Evolutionary conservation across 2,797 vertebrate genomes (phyloP), one percentile per base, ranked within the genome.

Genomic region (Podarcis siculus): DNA sequence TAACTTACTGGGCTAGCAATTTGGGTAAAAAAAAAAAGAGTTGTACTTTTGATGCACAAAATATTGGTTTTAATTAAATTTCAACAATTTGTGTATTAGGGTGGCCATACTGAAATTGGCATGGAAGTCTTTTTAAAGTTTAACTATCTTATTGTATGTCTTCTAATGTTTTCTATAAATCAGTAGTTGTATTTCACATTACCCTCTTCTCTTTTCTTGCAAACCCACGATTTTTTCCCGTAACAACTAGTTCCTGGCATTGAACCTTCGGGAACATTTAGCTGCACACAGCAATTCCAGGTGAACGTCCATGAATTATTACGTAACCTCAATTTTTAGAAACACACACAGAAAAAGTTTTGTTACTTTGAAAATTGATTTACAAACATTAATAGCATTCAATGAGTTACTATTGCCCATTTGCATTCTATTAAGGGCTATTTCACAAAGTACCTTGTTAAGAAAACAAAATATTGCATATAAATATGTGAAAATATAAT

Each of bases 201-300:
- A 90, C 89, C 89, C 23, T 90, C 89, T 82, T 90, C 89, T 85
- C 19, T 86, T 86, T 39, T 90, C 79, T 88, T 90, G 83, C 89
- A 90, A 82, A 90, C 21, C 86, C 82, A 85, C 77, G 49, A 55
- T 23, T 75, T 61, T 71, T 39, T 72, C 72, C 19, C 2, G 10
- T 35, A 78, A 49, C 86, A 90, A 12, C 8, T 15, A 64, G 39
- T 39, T 71, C 35, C 39, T 78, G n/a, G 8, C 72, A 82, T 25
- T 81, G 49, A 64, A 72, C 86, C 86, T n/a, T 71, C 23, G 30
- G 83, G 78, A 78, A 79, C n/a, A 39, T 42, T 49, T 37, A 90
- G 25, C 3, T 88, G 66, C 55, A 86, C 6, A 17, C 83, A 90
- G 37, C 89, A 90, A 6, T 39, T 80, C 73, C 45, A 61, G 35